Evolutionary conservation across 2,797 vertebrate genomes (phyloP).

Genomic region (Pygocentrus nattereri): DNA sequence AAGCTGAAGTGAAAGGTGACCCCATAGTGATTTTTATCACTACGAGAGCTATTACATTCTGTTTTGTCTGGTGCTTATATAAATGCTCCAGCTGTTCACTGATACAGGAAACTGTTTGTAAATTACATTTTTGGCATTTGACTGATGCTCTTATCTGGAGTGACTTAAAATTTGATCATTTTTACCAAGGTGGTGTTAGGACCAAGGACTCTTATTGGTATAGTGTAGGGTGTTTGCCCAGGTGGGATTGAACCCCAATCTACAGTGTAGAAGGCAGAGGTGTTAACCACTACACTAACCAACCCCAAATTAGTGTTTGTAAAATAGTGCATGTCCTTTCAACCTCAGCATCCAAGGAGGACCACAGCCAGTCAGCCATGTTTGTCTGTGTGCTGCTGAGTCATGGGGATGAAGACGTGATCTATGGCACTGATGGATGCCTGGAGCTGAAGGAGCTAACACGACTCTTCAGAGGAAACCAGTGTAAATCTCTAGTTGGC

Average conservation of each 20-base stretch:
- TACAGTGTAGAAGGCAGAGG: too few relatives aligned
- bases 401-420: conserved; percentile 74
- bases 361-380: conserved; percentile 76
- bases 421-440: conserved; percentile 70
- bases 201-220: too few relatives aligned
- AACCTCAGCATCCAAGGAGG: conserved; percentile 66
- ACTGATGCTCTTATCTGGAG: too few relatives aligned
- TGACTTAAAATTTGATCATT: too few relatives aligned
- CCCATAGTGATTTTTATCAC: too few relatives aligned
- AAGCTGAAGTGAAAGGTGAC: not conserved
- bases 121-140: too few relatives aligned
- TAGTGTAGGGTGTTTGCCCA: too few relatives aligned
- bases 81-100: not conserved
- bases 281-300: too few relatives aligned
- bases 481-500: conserved; percentile 71
- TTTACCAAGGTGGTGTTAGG: too few relatives aligned
- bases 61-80: not conserved
- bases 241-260: too few relatives aligned
- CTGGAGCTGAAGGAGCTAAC: conserved; percentile 67
- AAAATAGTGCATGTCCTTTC: not conserved
- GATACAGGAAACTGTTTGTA: not conserved
- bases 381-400: conserved; percentile 80
- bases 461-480: conserved; percentile 67
- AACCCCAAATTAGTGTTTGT: too few relatives aligned
- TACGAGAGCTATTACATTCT: not conserved